Base-by-base conservation (phyloP, 2,888 invertebrate genomes). In the Ecliptopera silaceata region DNA sequence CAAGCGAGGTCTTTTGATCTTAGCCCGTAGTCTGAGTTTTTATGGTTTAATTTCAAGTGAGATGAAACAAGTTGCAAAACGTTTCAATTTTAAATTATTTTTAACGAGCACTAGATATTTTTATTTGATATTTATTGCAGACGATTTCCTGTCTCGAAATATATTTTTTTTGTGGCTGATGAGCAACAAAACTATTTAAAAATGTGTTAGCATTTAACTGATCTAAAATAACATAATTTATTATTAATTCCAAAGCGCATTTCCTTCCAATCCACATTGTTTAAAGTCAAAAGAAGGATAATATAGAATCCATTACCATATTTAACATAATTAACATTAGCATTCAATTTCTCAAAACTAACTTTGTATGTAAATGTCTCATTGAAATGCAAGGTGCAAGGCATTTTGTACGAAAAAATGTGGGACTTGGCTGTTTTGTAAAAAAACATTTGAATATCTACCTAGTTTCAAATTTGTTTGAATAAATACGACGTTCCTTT, bases 321-420 rank as follows among this genome's bases (percentile, higher is more conserved):
- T 84, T 84, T 86, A 76, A 79, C 84, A 89, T 88, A 81, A 85
- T 85, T 84, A 82, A 79, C 77, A 79, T 79, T 72, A 61, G 71
- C 73, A 84, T 81, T 70, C 64, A 69, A 74, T 76, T 76, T 73
- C 68, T 73, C 69, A 73, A 81, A 83, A 72, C 60, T 66, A 74
- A 85, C 88, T 88, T 88, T 89, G 89, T 88, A 87, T 89, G 88
- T 59, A 75, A 89, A 90, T 88, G 58, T 65, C 61, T 66, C 74
- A 75, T 87, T 82, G 65, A 74, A 80, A 83, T 80, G 79, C 82
- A 82, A n/a, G 71, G 71, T 80, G 79, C 69, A 65, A 71, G 64
- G 38, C 15, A 46, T 44, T 26, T 46, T 32, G 38, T 47, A 20
- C 10, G 22, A 49, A 56, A 44, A 39, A 39, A 46, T n/a, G 15